Conservation (phyloP, 2,888 invertebrate species). For the Trissolcus japonicus region DNA sequence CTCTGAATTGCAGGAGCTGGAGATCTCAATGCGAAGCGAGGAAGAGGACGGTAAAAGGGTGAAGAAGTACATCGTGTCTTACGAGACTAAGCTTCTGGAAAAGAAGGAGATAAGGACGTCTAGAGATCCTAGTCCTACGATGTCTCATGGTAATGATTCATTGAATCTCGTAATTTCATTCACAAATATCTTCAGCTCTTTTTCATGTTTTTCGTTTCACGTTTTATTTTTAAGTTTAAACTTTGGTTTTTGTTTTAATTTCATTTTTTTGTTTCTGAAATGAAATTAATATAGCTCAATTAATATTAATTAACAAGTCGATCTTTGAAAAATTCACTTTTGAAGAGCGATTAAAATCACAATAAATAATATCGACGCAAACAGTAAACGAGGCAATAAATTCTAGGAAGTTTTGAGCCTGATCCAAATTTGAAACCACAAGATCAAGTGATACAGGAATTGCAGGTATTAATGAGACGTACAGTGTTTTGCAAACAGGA, state of each 20-base stretch:
- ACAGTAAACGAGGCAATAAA: conserved; percentile 33
- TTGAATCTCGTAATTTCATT: neutral
- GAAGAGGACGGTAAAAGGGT: conserved; percentile 68
- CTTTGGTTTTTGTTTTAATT: neutral
- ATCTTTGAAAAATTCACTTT: too few species aligned
- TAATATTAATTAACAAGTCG: too few species aligned
- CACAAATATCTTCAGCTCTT: neutral
- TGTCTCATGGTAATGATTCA: conserved; percentile 67
- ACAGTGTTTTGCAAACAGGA: conserved; percentile 23
- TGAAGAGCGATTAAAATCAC: too few species aligned
- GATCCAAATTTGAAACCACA: conserved; percentile 72
- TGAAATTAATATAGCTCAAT: too few species aligned
- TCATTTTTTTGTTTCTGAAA: neutral
- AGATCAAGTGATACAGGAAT: conserved; percentile 74
- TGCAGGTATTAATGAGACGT: conserved; percentile 68
- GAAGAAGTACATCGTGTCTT: conserved; percentile 73
- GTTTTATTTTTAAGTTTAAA: neutral
- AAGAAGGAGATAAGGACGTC: conserved; percentile 60
- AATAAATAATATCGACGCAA: neutral
- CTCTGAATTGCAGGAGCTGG: conserved; percentile 68
- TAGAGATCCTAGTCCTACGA: conserved; percentile 66
- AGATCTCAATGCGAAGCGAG: conserved; percentile 68
- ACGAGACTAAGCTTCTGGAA: conserved; percentile 70
- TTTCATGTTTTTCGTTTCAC: neutral
- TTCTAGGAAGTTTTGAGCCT: conserved; percentile 74